These are phyloP conservation scores for Penaeus japonicus DNA, from an alignment of 1,140 invertebrate genomes.

Conservation along the genomic window DNA sequence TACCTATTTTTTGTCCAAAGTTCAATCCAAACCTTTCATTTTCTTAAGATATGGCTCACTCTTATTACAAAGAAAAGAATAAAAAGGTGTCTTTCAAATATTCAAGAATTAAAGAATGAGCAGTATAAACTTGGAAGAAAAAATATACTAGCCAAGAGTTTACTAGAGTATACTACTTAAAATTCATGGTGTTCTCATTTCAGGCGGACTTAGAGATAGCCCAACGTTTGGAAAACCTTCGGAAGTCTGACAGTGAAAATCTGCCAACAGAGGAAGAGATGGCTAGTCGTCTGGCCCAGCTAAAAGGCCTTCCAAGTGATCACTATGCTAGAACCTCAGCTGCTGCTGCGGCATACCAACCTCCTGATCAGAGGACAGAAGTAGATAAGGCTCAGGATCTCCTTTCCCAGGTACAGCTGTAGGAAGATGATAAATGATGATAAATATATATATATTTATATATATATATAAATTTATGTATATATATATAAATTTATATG, in stretches of 20 bases:
- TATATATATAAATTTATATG: no score
- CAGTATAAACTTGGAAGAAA: background rate
- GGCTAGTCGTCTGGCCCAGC: constrained; percentile 45
- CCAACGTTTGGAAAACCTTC: constrained; percentile 47
- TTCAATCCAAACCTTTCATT: background rate
- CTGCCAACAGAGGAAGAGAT: constrained; percentile 49
- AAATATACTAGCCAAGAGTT: background rate
- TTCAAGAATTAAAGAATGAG: background rate
- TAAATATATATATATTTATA: no score
- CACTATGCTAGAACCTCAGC: constrained; percentile 32
- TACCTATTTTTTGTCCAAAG: no score
- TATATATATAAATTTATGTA: no score
- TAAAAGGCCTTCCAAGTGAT: constrained; percentile 49
- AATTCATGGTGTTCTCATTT: background rate
- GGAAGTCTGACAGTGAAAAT: constrained; percentile 28
- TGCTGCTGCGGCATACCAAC: background rate
- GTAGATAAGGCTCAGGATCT: constrained; percentile 35
- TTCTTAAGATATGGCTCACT: background rate
- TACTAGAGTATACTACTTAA: no score
- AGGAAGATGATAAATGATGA: no score
- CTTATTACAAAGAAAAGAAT: background rate
- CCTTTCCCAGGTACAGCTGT: constrained; percentile 34
- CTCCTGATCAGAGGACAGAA: constrained; percentile 37
- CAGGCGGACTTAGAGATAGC: constrained; percentile 52
- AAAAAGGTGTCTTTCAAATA: background rate